phyloP scores from a whole-genome alignment of 2,888 invertebrate genomes.

The Drosophila tanythrix region DNA sequence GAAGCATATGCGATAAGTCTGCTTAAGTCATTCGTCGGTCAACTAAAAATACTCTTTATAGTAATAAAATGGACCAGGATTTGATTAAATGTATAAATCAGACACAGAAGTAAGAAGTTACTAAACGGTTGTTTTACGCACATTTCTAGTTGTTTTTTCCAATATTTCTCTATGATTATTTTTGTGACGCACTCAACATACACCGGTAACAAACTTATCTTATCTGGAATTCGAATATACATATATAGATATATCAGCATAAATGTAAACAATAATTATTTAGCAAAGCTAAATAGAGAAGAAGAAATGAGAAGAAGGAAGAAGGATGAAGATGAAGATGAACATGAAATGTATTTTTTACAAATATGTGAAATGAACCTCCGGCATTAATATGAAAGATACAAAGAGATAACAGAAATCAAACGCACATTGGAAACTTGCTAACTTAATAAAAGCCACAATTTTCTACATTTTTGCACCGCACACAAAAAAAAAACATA shows the following conservation, averaged over 20 bases:
- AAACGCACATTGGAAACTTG: constrained; percentile 59
- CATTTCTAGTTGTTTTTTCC: constrained; percentile 9
- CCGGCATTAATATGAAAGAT: constrained; percentile 55
- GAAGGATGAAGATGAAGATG: constrained; percentile 41
- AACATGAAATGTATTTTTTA: constrained; percentile 73
- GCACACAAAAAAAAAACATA: constrained; percentile 30
- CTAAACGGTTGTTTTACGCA: constrained; percentile 72
- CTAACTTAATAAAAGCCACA: constrained; percentile 51
- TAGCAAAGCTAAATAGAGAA: constrained; percentile 71
- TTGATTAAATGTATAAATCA: constrained; percentile 71
- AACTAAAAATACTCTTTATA: constrained; percentile 32
- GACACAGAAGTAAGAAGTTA: constrained; percentile 57
- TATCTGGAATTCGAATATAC: constrained; percentile 26
- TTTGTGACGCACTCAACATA: constrained; percentile 21
- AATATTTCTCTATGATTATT: constrained; percentile 36
- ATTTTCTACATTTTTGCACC: constrained; percentile 78
- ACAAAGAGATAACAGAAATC: constrained; percentile 18
- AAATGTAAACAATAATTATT: constrained; percentile 70
- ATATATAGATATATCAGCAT: constrained; percentile 60
- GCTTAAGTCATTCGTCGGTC: constrained; percentile 46
- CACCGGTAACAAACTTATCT: constrained; percentile 32
- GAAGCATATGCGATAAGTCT: constrained; percentile 50
- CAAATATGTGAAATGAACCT: constrained; percentile 75
- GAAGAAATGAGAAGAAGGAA: constrained; percentile 16
- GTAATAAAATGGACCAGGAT: constrained; percentile 70